These are phyloP conservation scores for Protobothrops mucrosquamatus DNA, from an alignment of 2,113 vertebrate genomes.

Conservation along the genomic window DNA sequence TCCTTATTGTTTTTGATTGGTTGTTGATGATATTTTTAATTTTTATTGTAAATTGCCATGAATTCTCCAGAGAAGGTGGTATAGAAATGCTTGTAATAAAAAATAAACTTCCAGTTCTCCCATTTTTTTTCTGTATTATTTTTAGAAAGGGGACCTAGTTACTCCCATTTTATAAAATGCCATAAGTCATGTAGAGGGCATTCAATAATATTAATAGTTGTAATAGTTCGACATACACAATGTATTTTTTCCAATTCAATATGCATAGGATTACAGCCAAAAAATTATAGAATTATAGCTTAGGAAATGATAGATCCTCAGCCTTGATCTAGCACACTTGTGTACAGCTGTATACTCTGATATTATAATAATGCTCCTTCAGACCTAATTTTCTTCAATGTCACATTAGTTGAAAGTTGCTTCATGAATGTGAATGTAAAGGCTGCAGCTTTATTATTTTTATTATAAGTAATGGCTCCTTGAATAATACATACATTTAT, in stretches of 20 bases:
- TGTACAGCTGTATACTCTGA: not conserved
- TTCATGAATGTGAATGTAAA: not conserved
- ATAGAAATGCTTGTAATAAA: not conserved
- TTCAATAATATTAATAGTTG: not conserved
- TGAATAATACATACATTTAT: not conserved
- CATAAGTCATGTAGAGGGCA: not conserved
- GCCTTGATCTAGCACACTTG: not conserved
- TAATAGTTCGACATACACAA: not conserved
- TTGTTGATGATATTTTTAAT: not conserved
- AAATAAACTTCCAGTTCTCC: not conserved
- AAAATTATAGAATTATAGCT: not conserved
- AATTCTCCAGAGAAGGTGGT: not conserved
- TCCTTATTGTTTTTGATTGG: not conserved
- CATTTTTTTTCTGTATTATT: not conserved
- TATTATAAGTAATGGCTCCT: not conserved
- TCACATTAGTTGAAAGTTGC: not conserved
- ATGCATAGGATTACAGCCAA: not conserved
- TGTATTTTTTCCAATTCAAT: not conserved
- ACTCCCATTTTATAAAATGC: not conserved
- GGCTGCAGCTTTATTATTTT: not conserved
- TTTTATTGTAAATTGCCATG: not conserved
- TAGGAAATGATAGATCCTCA: not conserved
- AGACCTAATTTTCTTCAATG: not conserved
- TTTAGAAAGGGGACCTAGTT: not conserved
- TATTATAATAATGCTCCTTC: not conserved